Percentiles rank a stretch among this genome's conserved stretches.
These are phyloP conservation scores for Ancistrus triradiatus DNA, from an alignment of 2,113 vertebrate species.

Conservation along the genomic window DNA sequence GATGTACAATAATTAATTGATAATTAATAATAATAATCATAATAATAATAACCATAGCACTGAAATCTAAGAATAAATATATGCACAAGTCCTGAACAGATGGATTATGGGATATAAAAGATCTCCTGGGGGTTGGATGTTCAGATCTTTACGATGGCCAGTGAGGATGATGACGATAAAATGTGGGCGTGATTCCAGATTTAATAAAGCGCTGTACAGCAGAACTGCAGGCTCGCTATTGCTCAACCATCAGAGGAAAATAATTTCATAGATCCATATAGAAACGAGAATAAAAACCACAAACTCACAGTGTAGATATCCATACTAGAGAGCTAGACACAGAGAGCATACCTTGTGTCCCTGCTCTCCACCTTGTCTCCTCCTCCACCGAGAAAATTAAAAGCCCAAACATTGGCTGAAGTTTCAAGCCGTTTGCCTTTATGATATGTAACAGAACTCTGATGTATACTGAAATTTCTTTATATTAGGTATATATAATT, in stretches of 20 bases:
- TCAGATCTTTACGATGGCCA: constrained; percentile 15
- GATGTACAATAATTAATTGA: constrained; percentile 94
- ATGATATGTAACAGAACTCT: too few species aligned
- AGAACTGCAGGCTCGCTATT: constrained; percentile 61
- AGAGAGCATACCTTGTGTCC: too few species aligned
- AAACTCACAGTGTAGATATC: background rate
- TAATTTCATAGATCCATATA: constrained; percentile 60
- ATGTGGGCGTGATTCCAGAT: constrained; percentile 31
- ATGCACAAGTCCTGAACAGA: constrained; percentile 87
- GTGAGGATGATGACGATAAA: constrained; percentile 50
- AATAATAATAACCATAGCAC: constrained; percentile 58
- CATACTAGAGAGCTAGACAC: too few species aligned
- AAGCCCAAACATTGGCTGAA: too few species aligned
- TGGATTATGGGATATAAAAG: constrained; percentile 91
- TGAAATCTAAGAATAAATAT: constrained; percentile 99
- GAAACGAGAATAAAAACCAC: constrained; percentile 61
- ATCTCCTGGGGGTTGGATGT: too few species aligned
- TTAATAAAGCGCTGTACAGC: constrained; percentile 57
- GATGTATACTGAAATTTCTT: too few species aligned
- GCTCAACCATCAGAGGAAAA: constrained; percentile 56
- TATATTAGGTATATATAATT: too few species aligned
- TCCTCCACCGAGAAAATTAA: too few species aligned
- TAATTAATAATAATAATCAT: constrained; percentile 15
- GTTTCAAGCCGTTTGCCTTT: too few species aligned
- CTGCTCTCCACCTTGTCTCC: too few species aligned